phyloP scores from a whole-genome alignment of 2,888 invertebrate genomes.

The Tenthredo notha region DNA sequence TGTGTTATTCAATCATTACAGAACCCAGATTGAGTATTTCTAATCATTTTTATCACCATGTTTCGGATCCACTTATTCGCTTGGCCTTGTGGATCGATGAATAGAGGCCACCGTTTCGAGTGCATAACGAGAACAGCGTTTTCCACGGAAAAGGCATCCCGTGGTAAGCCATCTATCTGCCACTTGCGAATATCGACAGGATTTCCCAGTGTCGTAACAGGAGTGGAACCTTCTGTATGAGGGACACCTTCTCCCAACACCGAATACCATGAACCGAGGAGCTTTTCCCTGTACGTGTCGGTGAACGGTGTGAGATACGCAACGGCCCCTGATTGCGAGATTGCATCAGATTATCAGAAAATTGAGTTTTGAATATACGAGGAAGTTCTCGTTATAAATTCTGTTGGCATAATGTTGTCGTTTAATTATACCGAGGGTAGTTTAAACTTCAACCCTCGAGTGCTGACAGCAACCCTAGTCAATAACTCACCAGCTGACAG shows the following conservation, averaged over 20 bases:
- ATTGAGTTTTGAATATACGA: conserved; percentile 29
- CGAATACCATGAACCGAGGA: conserved; percentile 81
- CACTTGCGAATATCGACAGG: conserved; percentile 88
- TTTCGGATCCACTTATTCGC: conserved; percentile 96
- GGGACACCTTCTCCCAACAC: conserved; percentile 82
- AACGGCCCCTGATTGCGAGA: conserved; percentile 82
- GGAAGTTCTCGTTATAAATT: neutral
- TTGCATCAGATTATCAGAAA: neutral
- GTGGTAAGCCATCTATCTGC: conserved; percentile 92
- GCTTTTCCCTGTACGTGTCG: conserved; percentile 82
- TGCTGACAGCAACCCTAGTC: neutral
- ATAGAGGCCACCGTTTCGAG: conserved; percentile 92
- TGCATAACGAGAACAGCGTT: conserved; percentile 92
- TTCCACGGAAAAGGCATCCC: conserved; percentile 92
- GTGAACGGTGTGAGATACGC: conserved; percentile 91
- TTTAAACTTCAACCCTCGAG: neutral
- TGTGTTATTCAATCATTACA: conserved; percentile 52
- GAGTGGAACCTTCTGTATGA: conserved; percentile 84
- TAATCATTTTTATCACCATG: conserved; percentile 83
- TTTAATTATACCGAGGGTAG: neutral
- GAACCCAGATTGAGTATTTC: conserved; percentile 60
- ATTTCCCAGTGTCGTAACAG: conserved; percentile 86
- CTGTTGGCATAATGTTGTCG: neutral
- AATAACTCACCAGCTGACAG: conserved; percentile 80
- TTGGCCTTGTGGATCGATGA: conserved; percentile 96